These are phyloP conservation scores for Bombus huntii DNA, from an alignment of 1,140 invertebrate genomes.

Conservation along the genomic window DNA sequence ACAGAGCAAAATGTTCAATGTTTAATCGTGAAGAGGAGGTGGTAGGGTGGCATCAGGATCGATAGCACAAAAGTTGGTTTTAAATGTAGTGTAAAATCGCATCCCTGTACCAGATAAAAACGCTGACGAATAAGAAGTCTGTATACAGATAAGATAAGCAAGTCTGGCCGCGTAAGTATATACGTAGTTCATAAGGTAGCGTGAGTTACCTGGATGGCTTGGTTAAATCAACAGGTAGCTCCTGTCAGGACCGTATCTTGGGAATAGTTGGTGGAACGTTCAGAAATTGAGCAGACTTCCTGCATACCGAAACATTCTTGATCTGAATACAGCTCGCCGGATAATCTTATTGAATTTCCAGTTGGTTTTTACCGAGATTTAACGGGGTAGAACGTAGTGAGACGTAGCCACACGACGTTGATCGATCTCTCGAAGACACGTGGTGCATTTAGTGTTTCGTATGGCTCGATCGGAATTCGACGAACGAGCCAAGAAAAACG, in stretches of 20 bases:
- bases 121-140: not conserved
- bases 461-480: not conserved
- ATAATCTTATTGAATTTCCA: conserved; percentile 29
- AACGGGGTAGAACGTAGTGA: not conserved
- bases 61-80: conserved; percentile 14
- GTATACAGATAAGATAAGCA: not conserved
- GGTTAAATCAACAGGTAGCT: conserved; percentile 65
- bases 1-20: not conserved
- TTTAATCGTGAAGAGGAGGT: not conserved
- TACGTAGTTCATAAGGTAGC: conserved; percentile 46
- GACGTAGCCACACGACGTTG: not conserved
- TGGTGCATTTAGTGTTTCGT: not conserved
- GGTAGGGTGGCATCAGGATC: not conserved
- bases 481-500: not conserved
- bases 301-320: conserved; percentile 26
- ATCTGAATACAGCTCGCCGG: not conserved
- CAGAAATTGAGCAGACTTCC: conserved; percentile 36
- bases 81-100: conserved; percentile 7
- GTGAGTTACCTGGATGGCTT: conserved; percentile 54
- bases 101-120: not conserved
- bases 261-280: conserved; percentile 50
- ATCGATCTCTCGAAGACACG: not conserved
- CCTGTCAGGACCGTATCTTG: conserved; percentile 62
- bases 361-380: not conserved
- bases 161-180: conserved; percentile 43